Conservation (phyloP, 2,888 invertebrate species). For the Onthophagus sagittarius region DNA sequence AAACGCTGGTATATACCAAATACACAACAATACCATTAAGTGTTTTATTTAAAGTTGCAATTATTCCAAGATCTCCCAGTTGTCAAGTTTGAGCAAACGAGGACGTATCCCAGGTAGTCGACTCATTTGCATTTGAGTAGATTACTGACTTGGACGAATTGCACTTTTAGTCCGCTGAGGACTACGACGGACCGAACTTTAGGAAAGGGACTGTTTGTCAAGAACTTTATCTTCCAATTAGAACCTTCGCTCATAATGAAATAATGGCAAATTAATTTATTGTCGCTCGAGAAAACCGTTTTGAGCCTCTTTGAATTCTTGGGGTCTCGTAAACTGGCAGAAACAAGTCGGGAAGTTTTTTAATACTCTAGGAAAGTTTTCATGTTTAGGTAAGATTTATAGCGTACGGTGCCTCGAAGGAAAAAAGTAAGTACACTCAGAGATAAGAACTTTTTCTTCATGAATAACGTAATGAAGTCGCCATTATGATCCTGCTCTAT, state of each 20-base stretch:
- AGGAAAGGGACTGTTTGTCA: neutral
- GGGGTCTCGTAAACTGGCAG: neutral
- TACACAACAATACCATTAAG: neutral
- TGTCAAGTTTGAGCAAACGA: neutral
- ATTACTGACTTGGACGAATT: neutral
- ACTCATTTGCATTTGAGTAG: neutral
- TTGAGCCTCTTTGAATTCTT: neutral
- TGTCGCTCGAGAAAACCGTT: neutral
- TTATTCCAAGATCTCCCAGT: neutral
- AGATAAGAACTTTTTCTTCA: neutral
- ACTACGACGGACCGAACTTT: neutral
- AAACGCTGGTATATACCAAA: no score
- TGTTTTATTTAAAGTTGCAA: neutral
- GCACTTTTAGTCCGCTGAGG: neutral
- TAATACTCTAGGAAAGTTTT: neutral
- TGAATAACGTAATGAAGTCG: neutral
- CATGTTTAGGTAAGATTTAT: neutral
- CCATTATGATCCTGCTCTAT: neutral
- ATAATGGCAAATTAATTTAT: neutral
- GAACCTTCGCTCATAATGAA: neutral
- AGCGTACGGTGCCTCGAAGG: neutral
- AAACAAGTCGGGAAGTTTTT: neutral
- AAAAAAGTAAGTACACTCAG: neutral
- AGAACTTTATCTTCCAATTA: neutral
- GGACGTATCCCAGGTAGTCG: neutral